Conservation (phyloP, 2,888 invertebrate species). For the Pycnomerus fuliginosus region DNA sequence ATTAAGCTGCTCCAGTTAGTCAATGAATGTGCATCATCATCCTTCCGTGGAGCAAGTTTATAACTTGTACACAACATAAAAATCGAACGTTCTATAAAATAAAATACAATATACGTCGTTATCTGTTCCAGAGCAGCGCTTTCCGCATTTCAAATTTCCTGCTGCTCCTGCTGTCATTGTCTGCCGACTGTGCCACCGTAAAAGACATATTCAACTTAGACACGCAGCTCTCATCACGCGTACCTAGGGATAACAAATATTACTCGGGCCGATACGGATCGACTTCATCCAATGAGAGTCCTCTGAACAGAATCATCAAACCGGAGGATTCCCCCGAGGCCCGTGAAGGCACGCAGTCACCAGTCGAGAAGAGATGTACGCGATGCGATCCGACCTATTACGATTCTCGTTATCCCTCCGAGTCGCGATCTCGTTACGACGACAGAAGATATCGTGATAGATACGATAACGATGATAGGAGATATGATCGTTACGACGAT, state of each 20-base stretch:
- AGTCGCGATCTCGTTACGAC: conserved; percentile 15
- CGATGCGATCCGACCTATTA: conserved; percentile 19
- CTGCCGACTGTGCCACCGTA: conserved; percentile 10
- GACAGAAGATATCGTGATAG: conserved; percentile 10
- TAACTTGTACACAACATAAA: no score
- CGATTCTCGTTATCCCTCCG: conserved; percentile 11
- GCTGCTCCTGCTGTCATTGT: conserved; percentile 4
- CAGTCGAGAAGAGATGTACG: conserved; percentile 25
- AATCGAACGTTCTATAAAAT: no score
- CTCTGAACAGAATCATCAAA: conserved; percentile 18
- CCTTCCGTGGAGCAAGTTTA: no score
- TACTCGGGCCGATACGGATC: conserved; percentile 22
- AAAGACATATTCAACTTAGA: conserved; percentile 24
- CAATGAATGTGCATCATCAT: no score
- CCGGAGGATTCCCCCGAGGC: conserved; percentile 27
- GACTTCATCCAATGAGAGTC: conserved; percentile 4
- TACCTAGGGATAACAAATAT: conserved; percentile 25
- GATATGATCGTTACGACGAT: conserved; percentile 4
- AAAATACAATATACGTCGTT: no score
- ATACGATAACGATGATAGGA: conserved; percentile 15
- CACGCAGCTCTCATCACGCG: conserved; percentile 10
- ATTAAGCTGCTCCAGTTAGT: no score
- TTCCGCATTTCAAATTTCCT: conserved; percentile 2
- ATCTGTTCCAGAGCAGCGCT: conserved; percentile 9
- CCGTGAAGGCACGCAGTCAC: conserved; percentile 14